phyloP scores from a whole-genome alignment of 2,888 invertebrate species.

The Andrena bucephala region DNA sequence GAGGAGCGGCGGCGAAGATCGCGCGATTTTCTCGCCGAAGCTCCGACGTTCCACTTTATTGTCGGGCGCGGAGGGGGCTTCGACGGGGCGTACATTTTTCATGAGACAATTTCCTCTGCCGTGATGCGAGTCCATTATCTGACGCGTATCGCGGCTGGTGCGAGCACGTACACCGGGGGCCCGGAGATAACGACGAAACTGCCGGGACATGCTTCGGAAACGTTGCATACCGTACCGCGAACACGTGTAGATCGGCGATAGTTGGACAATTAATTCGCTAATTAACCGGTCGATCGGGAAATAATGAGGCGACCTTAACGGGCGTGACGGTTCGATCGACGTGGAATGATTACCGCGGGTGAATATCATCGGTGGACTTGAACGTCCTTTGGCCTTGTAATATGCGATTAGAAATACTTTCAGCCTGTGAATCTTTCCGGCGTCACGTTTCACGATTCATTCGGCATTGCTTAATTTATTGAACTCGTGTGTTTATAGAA shows the following conservation, averaged over 20 bases:
- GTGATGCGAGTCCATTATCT: conserved; percentile 76
- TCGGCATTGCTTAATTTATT: too few species aligned
- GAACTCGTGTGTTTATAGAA: background rate
- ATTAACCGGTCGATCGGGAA: conserved; percentile 51
- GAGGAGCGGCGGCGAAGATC: conserved; percentile 1
- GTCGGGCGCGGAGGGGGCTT: conserved; percentile 49
- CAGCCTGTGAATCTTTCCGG: too few species aligned
- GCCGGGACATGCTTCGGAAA: conserved; percentile 69
- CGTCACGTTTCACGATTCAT: too few species aligned
- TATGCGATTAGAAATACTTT: too few species aligned
- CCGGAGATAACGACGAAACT: conserved; percentile 66
- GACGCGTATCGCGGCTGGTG: conserved; percentile 64
- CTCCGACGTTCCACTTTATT: conserved; percentile 66
- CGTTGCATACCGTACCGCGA: conserved; percentile 67
- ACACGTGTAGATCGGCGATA: conserved; percentile 80
- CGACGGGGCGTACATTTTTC: conserved; percentile 77
- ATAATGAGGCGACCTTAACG: conserved; percentile 39
- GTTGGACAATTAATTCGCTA: conserved; percentile 75
- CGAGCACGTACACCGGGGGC: conserved; percentile 36
- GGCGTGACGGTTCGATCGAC: conserved; percentile 32
- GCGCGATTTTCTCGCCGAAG: conserved; percentile 53
- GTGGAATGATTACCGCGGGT: conserved; percentile 2
- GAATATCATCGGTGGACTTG: conserved; percentile 20
- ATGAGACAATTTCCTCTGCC: conserved; percentile 80
- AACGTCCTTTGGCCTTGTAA: too few species aligned